These are phyloP conservation scores for Pteropus rufus DNA, from an alignment of 2,797 vertebrate genomes.

Conservation along the genomic window DNA sequence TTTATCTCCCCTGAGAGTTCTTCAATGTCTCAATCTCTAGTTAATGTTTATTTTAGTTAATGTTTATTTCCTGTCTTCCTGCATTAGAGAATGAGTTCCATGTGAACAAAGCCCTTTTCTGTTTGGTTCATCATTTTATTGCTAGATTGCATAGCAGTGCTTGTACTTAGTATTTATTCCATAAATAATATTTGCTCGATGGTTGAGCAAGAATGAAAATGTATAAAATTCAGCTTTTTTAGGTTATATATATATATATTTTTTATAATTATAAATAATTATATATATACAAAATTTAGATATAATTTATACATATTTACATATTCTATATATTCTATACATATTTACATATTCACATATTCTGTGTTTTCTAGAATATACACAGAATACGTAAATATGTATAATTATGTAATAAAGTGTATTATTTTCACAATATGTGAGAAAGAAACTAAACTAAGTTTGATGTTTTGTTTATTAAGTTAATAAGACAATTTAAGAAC, in stretches of 20 bases:
- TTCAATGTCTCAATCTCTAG: not conserved
- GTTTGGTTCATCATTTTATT: not conserved
- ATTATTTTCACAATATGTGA: not conserved
- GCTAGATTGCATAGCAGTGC: not conserved
- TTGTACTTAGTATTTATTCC: not conserved
- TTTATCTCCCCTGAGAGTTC: not conserved
- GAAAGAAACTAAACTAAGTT: not conserved
- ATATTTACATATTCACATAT: no score
- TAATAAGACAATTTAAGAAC: not conserved
- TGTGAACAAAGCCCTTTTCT: not conserved
- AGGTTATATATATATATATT: not conserved
- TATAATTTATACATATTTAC: no score
- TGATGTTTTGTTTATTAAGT: not conserved
- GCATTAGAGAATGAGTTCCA: not conserved
- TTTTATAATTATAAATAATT: no score
- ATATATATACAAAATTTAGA: no score
- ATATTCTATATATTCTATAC: no score
- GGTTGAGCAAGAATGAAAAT: not conserved
- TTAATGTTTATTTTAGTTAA: not conserved
- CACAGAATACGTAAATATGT: not conserved
- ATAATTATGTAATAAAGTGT: not conserved
- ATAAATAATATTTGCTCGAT: not conserved
- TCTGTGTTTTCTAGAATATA: no score
- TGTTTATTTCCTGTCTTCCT: not conserved
- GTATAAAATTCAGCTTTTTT: not conserved